Conservation (phyloP, 2,113 vertebrate genomes). For the Meleagris gallopavo region DNA sequence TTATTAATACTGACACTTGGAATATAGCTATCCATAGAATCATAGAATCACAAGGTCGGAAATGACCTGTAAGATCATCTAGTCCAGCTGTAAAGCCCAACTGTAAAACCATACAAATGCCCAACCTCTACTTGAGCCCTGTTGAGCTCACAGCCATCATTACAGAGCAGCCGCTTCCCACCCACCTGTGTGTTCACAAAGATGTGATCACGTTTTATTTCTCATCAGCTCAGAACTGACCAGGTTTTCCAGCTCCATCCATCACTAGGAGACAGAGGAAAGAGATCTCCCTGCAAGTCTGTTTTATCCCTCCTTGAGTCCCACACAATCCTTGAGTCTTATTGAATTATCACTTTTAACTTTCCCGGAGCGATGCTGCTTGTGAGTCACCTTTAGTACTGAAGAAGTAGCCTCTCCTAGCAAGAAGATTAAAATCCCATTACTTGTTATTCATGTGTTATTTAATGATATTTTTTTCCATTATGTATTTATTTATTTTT, state of each 20-base stretch:
- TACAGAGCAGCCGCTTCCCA: not conserved
- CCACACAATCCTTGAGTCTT: not conserved
- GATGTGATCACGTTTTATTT: not conserved
- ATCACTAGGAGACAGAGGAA: not conserved
- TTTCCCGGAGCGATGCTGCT: constrained; percentile 5
- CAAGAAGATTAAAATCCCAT: constrained; percentile 68
- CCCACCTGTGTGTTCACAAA: not conserved
- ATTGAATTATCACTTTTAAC: constrained; percentile 21
- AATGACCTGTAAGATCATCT: too few relatives aligned
- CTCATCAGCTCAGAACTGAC: not conserved
- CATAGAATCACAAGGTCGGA: too few relatives aligned
- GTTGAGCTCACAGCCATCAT: not conserved
- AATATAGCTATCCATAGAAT: not conserved
- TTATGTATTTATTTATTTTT: constrained; percentile 71
- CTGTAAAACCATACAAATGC: not conserved
- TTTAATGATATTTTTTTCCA: constrained; percentile 72
- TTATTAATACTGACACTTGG: not conserved
- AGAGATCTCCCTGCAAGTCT: not conserved
- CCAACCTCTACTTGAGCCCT: not conserved
- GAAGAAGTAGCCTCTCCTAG: constrained; percentile 24
- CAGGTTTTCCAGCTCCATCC: constrained; percentile 1
- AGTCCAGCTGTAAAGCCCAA: too few relatives aligned
- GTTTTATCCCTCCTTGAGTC: constrained; percentile 20
- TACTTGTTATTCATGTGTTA: constrained; percentile 69
- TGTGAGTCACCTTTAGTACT: constrained; percentile 66